These are phyloP conservation scores for Connochaetes taurinus DNA, from an alignment of 2,113 vertebrate species.

Conservation along the genomic window DNA sequence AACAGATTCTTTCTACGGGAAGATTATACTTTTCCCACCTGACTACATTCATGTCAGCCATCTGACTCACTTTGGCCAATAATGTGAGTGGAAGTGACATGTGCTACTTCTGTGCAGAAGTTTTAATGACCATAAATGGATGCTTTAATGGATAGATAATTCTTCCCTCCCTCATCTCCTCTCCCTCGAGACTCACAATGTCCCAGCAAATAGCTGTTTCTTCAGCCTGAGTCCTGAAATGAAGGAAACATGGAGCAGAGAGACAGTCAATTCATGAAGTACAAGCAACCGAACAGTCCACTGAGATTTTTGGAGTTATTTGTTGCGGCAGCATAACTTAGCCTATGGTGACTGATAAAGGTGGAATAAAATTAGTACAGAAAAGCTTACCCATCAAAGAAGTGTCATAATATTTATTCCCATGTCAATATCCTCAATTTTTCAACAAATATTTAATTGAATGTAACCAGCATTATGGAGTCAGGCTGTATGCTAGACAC, in stretches of 20 bases:
- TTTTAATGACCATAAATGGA: neutral
- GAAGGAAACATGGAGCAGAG: neutral
- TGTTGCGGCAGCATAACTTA: neutral
- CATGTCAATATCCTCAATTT: neutral
- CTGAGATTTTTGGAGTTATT: neutral
- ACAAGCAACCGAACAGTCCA: neutral
- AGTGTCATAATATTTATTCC: neutral
- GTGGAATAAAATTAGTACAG: neutral
- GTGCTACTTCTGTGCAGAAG: neutral
- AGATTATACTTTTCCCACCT: neutral
- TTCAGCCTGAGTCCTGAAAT: neutral
- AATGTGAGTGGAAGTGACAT: neutral
- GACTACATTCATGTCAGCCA: neutral
- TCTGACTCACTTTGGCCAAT: neutral
- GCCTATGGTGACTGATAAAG: neutral
- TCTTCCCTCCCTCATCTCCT: neutral
- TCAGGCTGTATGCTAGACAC: neutral
- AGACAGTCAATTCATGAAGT: neutral
- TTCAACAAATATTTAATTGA: conserved; percentile 2
- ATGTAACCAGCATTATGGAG: neutral
- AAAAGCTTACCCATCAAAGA: neutral
- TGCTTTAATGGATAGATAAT: neutral
- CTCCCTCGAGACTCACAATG: neutral
- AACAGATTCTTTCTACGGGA: neutral
- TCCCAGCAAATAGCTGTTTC: neutral